These are phyloP conservation scores for Crocodylus rhombifer DNA, from an alignment of 2,797 vertebrate species.

Conservation along the genomic window DNA sequence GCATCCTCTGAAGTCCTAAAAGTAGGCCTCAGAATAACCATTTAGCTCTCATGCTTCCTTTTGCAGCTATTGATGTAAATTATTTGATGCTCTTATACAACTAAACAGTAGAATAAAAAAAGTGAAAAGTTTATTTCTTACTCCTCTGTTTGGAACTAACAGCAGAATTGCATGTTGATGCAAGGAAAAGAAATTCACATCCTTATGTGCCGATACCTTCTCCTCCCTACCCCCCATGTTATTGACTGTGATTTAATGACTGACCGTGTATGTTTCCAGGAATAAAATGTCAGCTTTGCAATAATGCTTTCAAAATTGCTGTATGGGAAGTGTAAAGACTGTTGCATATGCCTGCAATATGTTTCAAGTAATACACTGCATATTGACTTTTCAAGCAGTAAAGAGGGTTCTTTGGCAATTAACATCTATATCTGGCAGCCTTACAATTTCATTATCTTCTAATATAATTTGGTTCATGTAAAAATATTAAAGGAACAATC, in stretches of 20 bases:
- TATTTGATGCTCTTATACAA: constrained; percentile 18
- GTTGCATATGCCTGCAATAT: not conserved
- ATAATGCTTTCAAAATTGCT: constrained; percentile 22
- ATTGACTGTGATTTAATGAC: not conserved
- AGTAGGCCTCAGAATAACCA: not conserved
- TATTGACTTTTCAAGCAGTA: not conserved
- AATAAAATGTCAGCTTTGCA: constrained; percentile 32
- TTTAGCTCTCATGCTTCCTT: constrained; percentile 24
- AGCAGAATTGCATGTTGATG: not conserved
- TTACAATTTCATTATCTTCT: fast-evolving
- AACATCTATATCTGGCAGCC: not conserved
- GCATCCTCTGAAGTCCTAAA: constrained; percentile 37
- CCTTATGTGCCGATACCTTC: not conserved
- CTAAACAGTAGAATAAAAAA: not conserved
- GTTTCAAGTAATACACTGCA: not conserved
- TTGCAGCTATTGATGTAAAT: not conserved
- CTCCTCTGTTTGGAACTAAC: not conserved
- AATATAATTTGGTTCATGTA: not conserved
- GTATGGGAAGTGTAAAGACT: not conserved
- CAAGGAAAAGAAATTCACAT: not conserved
- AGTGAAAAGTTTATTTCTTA: constrained; percentile 11
- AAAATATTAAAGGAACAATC: not conserved
- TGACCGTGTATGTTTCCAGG: constrained; percentile 34
- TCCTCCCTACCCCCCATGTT: fast-evolving
- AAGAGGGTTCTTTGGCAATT: not conserved